Evolutionary conservation across 2,797 vertebrate genomes (phyloP).

Genomic region (Myripristis murdjan): DNA sequence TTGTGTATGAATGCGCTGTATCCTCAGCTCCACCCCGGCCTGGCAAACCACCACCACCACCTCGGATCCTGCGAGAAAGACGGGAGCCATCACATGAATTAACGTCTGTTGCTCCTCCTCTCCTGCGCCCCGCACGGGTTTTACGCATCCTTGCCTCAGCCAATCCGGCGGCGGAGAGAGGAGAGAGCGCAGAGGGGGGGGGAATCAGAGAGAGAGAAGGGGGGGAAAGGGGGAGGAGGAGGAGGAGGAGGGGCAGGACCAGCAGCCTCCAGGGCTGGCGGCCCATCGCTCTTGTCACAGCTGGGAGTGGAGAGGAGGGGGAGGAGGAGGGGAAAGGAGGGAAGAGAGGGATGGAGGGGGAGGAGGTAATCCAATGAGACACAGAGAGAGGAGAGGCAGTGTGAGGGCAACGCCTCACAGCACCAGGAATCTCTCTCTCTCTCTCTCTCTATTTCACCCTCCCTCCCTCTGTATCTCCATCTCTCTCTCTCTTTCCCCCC

Average conservation of each 20-base stretch:
- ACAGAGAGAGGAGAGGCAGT: slow-evolving; percentile 73
- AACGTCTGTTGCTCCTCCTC: slow-evolving; percentile 74
- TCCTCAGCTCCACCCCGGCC: slow-evolving; percentile 54
- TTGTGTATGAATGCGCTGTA: slow-evolving; percentile 15
- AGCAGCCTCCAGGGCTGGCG: slow-evolving; percentile 72
- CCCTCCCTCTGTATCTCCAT: slow-evolving; percentile 62
- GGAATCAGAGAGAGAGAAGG: no score
- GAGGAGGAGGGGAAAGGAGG: slow-evolving; percentile 29
- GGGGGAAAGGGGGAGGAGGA: slow-evolving; percentile 3
- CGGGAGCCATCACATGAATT: slow-evolving; percentile 80
- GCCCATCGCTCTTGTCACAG: slow-evolving; percentile 80
- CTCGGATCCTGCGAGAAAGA: slow-evolving; percentile 69
- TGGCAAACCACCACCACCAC: slow-evolving; percentile 53
- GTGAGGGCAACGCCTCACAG: slow-evolving; percentile 82
- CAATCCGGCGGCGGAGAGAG: slow-evolving; percentile 65
- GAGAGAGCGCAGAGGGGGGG: no score
- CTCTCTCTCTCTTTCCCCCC: slow-evolving; percentile 24
- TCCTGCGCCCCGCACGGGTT: slow-evolving; percentile 30
- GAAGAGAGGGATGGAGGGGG: slow-evolving; percentile 61
- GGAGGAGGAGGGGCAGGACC: slow-evolving; percentile 68
- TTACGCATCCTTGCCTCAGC: slow-evolving; percentile 63
- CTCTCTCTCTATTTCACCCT: slow-evolving; percentile 16
- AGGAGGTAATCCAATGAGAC: slow-evolving; percentile 85
- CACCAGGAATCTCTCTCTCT: slow-evolving; percentile 72
- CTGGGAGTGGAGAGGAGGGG: slow-evolving; percentile 77